Conservation (phyloP, 2,888 invertebrate species). For the Drosophila mayaguana region DNA sequence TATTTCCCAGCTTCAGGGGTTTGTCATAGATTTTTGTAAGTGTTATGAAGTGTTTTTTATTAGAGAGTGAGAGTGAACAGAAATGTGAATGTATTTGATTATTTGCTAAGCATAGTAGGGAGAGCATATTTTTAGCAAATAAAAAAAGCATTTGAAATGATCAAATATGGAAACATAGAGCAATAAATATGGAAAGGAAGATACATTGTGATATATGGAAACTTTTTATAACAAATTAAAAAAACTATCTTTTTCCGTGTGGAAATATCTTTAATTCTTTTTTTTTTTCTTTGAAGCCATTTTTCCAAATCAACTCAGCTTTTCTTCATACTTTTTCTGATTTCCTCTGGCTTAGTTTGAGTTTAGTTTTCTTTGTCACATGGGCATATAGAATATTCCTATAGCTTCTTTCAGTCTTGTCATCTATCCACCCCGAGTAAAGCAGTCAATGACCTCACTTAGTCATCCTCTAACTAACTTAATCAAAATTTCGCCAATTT, state of each 20-base stretch:
- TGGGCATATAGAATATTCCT: not conserved
- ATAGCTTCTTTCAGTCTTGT: not conserved
- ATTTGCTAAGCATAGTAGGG: not conserved
- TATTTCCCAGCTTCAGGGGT: not conserved
- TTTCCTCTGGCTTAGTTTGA: not conserved
- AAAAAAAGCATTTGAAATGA: not conserved
- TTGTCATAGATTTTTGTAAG: constrained; percentile 16
- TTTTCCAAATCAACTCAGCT: not conserved
- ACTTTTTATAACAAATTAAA: too few relatives aligned
- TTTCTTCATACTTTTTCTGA: not conserved
- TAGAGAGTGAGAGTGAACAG: constrained; percentile 9
- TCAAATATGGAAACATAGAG: too few relatives aligned
- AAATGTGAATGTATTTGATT: not conserved
- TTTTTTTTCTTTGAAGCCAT: too few relatives aligned
- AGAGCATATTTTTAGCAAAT: not conserved
- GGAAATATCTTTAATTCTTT: too few relatives aligned
- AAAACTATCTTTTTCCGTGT: too few relatives aligned
- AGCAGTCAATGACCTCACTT: not conserved
- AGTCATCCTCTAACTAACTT: not conserved
- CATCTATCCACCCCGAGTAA: not conserved
- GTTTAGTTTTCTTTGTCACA: not conserved
- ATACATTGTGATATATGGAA: too few relatives aligned
- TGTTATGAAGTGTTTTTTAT: constrained; percentile 23
- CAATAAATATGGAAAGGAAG: too few relatives aligned
- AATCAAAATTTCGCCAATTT: not conserved